Base-by-base conservation (phyloP, 2,797 vertebrate genomes). In the Erethizon dorsatum region DNA sequence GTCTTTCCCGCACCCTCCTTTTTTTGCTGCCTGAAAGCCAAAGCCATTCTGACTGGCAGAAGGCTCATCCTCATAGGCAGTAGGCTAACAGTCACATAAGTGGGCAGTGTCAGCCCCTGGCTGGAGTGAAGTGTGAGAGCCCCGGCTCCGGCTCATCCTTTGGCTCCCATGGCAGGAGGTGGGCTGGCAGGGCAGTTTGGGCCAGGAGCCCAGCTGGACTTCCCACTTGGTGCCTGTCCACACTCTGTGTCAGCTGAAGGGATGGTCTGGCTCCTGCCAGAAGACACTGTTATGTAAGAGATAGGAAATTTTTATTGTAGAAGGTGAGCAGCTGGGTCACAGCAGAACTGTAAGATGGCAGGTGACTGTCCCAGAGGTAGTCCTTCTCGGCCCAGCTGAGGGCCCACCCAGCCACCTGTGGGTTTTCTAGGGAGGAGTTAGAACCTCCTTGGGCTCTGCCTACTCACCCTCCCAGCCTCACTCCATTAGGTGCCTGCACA, bases 151-250 rank as follows among this genome's bases (percentile, higher is more conserved):
- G 22, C 71, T 73, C 20, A 22, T 41, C 56, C 82, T 90, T 45
- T 45, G 9, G 17, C 65, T 47, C 57, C 73, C 26, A 1, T 33
- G 37, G 82, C 6, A 6, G 33, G 57, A 12, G 41, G 20, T 41
- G 37, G 24, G 5, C 88, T 37, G 33, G 6, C 33, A 82, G 57
- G 50, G 47, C 57, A 14, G 47, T 24, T 31, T 57, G 50, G 82
- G 59, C 13, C 0, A 33, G 17, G 50, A 47, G 1, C 0, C 13
- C 59, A 57, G 12, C 0, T 24, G 28, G 63, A 8, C 31, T 71
- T 78, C 10, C 52, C 12, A 0, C 1, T 17, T 50, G 20, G 50
- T 59, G 47, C 12, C 0, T n/a, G 6, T 50, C 9, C 47, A 12
- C 14, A 14, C 41, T 65, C 8, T 45, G 18, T 69, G 57, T 83